A percentile compares a stretch with the other conserved stretches of the same genome.
These are phyloP conservation scores for Nephrotoma flavescens DNA, from an alignment of 2,888 invertebrate genomes.

Conservation along the genomic window DNA sequence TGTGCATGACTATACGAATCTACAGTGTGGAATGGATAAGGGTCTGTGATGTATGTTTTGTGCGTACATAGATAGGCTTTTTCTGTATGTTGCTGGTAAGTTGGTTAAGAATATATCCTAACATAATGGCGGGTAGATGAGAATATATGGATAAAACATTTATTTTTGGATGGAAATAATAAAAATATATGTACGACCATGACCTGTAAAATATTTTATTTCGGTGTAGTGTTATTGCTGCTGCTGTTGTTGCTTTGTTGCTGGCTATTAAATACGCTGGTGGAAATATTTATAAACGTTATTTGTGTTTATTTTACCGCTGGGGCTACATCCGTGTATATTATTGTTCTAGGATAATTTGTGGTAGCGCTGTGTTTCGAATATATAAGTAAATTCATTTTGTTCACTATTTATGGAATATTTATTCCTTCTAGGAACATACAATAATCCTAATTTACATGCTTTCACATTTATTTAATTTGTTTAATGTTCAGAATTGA, in stretches of 20 bases:
- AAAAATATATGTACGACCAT: neutral
- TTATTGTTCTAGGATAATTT: neutral
- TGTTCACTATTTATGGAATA: no score
- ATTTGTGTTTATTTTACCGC: neutral
- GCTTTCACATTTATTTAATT: no score
- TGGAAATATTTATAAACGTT: neutral
- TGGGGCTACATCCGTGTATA: neutral
- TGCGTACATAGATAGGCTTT: neutral
- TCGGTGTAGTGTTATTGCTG: neutral
- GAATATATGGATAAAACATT: neutral
- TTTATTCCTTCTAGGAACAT: no score
- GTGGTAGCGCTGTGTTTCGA: neutral
- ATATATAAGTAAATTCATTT: no score
- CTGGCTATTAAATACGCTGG: neutral
- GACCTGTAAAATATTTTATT: neutral
- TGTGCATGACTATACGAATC: neutral
- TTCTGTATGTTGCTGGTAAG: neutral
- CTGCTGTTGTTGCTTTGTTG: neutral
- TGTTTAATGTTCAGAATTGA: no score
- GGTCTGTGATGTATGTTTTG: neutral
- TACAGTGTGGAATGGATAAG: neutral
- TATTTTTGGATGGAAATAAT: neutral
- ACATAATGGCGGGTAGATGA: neutral
- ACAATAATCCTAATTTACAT: no score
- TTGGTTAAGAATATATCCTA: neutral